Percentiles rank a stretch among this genome's conserved stretches.
Evolutionary conservation across 2,888 invertebrate species (phyloP).

Genomic region (Syrista parreyssii): DNA sequence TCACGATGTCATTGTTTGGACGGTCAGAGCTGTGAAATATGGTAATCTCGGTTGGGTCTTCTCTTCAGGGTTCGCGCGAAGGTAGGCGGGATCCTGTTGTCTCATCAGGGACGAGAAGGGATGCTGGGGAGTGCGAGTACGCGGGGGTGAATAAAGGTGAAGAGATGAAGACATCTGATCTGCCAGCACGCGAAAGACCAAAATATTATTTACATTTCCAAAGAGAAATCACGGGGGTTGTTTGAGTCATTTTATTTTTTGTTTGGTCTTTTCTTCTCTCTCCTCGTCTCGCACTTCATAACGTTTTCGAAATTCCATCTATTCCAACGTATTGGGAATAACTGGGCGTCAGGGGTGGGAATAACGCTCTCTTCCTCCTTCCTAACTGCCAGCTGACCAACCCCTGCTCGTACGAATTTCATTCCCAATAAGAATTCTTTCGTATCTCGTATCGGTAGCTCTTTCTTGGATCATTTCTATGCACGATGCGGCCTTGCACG

Average conservation of each 20-base stretch:
- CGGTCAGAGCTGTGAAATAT: neutral
- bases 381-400: conserved; percentile 4
- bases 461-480: conserved; percentile 41
- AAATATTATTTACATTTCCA: neutral
- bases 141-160: neutral
- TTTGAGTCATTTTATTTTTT: neutral
- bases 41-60: neutral
- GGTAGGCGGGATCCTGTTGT: neutral
- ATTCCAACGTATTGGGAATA: neutral
- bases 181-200: neutral
- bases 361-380: neutral
- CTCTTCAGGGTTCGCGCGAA: neutral
- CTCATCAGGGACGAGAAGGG: neutral
- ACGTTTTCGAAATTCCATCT: neutral
- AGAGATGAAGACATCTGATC: neutral
- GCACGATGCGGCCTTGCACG: conserved; percentile 27
- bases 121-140: neutral
- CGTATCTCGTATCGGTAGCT: conserved; percentile 34
- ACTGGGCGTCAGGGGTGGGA: neutral
- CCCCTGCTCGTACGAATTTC: conserved; percentile 45
- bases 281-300: neutral
- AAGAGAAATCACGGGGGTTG: neutral
- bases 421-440: conserved; percentile 53
- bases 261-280: neutral
- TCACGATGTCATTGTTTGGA: neutral